phyloP scores from a whole-genome alignment of 2,113 vertebrate genomes.

The Cyphomyrus plagiostoma region DNA sequence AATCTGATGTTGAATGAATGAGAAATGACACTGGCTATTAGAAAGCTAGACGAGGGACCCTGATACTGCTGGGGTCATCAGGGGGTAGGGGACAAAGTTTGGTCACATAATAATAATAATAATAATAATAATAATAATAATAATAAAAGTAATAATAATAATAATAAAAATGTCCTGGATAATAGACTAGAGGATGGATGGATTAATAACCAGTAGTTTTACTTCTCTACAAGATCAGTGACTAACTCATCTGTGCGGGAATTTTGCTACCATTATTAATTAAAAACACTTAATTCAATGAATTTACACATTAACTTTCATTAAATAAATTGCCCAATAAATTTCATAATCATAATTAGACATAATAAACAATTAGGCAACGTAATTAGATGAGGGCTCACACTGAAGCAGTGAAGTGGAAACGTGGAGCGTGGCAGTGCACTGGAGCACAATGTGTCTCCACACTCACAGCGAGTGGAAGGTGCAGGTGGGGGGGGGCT shows the following conservation, averaged over 20 bases:
- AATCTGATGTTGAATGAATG: background rate
- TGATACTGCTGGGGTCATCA: background rate
- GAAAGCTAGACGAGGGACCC: background rate
- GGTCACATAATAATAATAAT: background rate
- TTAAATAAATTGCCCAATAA: slow-evolving; percentile 1
- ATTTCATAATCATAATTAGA: background rate
- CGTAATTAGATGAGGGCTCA: background rate
- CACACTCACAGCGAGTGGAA: background rate
- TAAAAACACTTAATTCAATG: slow-evolving; percentile 1
- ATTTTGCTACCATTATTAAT: background rate
- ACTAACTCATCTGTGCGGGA: background rate
- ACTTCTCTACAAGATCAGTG: background rate
- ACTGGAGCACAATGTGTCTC: background rate
- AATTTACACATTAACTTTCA: slow-evolving; percentile 4
- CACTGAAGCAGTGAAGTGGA: background rate
- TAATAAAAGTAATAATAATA: too few species aligned
- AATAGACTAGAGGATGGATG: background rate
- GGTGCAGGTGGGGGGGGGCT: background rate
- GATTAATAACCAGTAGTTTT: background rate
- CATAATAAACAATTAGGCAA: background rate
- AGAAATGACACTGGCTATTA: background rate
- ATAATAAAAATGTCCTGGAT: background rate
- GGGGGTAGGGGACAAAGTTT: too few species aligned
- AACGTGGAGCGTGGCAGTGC: background rate
- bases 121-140: background rate